Evolutionary conservation across 2,888 invertebrate species (phyloP), one percentile per base, ranked within the genome.

Genomic region (Brachyptera risi): DNA sequence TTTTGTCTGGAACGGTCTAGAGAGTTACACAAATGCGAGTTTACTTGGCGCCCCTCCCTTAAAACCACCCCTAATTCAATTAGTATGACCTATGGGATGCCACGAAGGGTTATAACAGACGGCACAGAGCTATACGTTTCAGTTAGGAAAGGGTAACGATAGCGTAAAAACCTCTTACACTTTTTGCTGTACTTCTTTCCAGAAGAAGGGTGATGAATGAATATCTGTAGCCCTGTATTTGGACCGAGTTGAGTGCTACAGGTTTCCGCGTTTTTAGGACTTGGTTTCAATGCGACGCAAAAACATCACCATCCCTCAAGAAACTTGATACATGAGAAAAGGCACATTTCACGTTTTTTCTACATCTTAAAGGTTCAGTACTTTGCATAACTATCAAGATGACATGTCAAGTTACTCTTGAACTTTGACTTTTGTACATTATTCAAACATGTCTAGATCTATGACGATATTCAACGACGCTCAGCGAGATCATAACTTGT

Each of bases 221-320:
- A n/a, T n/a, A n/a, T n/a, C n/a, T 51, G 26, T 51, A 26, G 31
- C 11, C 27, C 26, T 17, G 24, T 51, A 27, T 51, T 27, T 31
- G 13, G n/a, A 27, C 17, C 17, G 27, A n/a, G 24, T 31, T 51
- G 50, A 51, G 50, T 51, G 50, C 50, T 19, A 51, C 50, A 27
- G 50, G 50, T 51, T 51, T 31, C 24, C 19, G 3, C 42, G 42
- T 19, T 7, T 11, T 38, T 2, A 1, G 15, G n/a, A 21, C 3
- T 42, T 7, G 17, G 5, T 17, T 42, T 42, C 11, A 21, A 19
- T 42, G 17, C 42, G 17, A 31, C 27, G 24, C 27, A 51, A 51
- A 51, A 51, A 51, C 50, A 51, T 51, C 50, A 51, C 50, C 50
- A 51, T 51, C 27, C 27, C 31, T 51, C 50, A 51, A 13, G 15